phyloP scores from a whole-genome alignment of 2,797 vertebrate genomes.

The Xyrichtys novacula region DNA sequence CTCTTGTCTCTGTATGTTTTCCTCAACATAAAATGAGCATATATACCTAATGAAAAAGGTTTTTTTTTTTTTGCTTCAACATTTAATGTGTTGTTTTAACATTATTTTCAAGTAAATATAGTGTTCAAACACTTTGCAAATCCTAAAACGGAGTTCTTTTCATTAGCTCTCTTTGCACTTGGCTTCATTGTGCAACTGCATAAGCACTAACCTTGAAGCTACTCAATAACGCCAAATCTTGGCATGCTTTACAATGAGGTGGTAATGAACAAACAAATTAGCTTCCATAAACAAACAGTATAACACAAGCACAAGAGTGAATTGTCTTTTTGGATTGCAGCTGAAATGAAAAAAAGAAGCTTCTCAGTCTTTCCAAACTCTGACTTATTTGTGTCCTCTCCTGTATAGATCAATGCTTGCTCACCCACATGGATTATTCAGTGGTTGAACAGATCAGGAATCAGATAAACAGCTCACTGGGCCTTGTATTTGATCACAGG shows the following conservation, averaged over 20 bases:
- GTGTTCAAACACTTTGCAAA: too few relatives aligned
- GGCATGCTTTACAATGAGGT: neutral
- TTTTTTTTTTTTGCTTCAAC: too few relatives aligned
- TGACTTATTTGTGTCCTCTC: neutral
- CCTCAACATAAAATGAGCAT: too few relatives aligned
- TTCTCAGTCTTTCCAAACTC: neutral
- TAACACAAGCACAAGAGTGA: neutral
- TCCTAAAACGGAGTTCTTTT: too few relatives aligned
- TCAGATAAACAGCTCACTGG: neutral
- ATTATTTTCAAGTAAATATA: too few relatives aligned
- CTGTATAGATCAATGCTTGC: neutral
- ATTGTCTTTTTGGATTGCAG: neutral
- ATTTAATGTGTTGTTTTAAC: too few relatives aligned
- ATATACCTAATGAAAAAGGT: too few relatives aligned
- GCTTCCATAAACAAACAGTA: too few relatives aligned
- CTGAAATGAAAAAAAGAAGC: neutral
- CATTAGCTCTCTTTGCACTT: too few relatives aligned
- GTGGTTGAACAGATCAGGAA: constrained; percentile 8
- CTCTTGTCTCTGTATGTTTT: too few relatives aligned
- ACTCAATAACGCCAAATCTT: neutral
- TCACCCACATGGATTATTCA: constrained; percentile 16
- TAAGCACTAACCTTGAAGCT: neutral
- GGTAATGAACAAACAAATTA: neutral
- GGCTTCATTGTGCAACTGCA: too few relatives aligned
- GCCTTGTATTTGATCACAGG: neutral